These are phyloP conservation scores for Melanotaenia maccullochi DNA, from an alignment of 2,797 vertebrate species.

Conservation along the genomic window DNA sequence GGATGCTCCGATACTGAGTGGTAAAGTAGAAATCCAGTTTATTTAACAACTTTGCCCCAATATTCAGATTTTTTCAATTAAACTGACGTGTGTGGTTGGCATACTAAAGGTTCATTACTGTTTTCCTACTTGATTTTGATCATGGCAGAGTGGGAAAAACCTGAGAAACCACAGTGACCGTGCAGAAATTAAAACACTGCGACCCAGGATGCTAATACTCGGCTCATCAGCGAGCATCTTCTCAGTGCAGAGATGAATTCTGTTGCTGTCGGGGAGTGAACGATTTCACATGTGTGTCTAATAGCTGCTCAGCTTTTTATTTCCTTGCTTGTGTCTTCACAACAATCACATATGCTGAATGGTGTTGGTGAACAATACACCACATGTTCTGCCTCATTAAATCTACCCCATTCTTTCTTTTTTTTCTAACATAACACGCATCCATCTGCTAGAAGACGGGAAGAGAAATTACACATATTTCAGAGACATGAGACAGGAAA, in stretches of 20 bases:
- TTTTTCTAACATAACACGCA: slow-evolving; percentile 33
- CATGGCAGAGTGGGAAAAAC: slow-evolving; percentile 15
- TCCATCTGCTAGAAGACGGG: slow-evolving; percentile 50
- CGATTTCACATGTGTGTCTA: slow-evolving; percentile 31
- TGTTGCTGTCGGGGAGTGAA: not conserved
- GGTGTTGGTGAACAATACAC: slow-evolving; percentile 10
- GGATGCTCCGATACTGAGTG: slow-evolving; percentile 5
- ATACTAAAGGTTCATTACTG: not conserved
- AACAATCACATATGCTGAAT: not conserved
- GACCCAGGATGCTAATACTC: slow-evolving; percentile 31
- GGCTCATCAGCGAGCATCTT: slow-evolving; percentile 30
- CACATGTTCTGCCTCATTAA: slow-evolving; percentile 54
- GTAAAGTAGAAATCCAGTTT: slow-evolving; percentile 6
- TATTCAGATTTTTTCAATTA: slow-evolving; percentile 20
- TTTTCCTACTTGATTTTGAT: slow-evolving; percentile 10
- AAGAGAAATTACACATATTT: slow-evolving; percentile 46
- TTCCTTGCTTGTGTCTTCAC: slow-evolving; percentile 18
- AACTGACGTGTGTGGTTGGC: slow-evolving; percentile 14
- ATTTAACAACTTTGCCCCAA: slow-evolving; percentile 9
- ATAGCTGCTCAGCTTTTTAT: slow-evolving; percentile 38
- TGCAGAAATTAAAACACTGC: slow-evolving; percentile 30
- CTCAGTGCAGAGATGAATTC: slow-evolving; percentile 12
- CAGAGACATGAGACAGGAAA: slow-evolving; percentile 53
- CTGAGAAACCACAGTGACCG: slow-evolving; percentile 4
- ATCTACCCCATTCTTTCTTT: slow-evolving; percentile 15